Percentiles rank a stretch among this genome's conserved stretches.
These are phyloP conservation scores for Limosa lapponica DNA, from an alignment of 2,797 vertebrate species.

Conservation along the genomic window DNA sequence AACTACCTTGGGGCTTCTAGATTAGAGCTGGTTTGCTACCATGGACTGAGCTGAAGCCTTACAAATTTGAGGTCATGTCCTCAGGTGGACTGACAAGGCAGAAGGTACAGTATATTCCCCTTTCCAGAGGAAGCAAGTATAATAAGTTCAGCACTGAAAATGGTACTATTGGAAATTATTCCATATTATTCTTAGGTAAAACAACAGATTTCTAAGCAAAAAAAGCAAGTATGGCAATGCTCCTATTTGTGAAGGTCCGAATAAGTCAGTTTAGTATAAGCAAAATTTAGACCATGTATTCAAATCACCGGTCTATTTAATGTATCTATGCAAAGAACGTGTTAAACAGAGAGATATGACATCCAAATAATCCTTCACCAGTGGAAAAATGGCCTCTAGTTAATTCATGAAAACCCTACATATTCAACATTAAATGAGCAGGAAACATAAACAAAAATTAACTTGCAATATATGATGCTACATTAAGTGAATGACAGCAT, in stretches of 20 bases:
- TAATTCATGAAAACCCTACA: neutral
- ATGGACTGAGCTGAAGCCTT: neutral
- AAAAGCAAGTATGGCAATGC: neutral
- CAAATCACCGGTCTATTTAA: slow-evolving; percentile 32
- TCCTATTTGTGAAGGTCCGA: neutral
- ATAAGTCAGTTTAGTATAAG: neutral
- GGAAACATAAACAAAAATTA: neutral
- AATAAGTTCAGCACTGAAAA: neutral
- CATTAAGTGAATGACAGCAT: neutral
- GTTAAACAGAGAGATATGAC: neutral
- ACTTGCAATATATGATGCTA: neutral
- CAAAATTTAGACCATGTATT: neutral
- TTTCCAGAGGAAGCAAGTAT: neutral
- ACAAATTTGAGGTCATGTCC: neutral
- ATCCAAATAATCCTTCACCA: neutral
- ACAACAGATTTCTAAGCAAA: neutral
- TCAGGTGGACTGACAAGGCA: neutral
- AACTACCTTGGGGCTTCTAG: neutral
- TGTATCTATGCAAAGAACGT: neutral
- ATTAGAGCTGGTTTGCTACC: neutral
- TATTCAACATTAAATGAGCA: neutral
- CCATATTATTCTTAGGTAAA: slow-evolving; percentile 14
- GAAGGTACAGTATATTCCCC: neutral
- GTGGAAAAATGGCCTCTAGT: neutral
- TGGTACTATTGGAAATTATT: neutral